Conservation (phyloP, 2,113 vertebrate species). For the Paedocypris sp. region DNA sequence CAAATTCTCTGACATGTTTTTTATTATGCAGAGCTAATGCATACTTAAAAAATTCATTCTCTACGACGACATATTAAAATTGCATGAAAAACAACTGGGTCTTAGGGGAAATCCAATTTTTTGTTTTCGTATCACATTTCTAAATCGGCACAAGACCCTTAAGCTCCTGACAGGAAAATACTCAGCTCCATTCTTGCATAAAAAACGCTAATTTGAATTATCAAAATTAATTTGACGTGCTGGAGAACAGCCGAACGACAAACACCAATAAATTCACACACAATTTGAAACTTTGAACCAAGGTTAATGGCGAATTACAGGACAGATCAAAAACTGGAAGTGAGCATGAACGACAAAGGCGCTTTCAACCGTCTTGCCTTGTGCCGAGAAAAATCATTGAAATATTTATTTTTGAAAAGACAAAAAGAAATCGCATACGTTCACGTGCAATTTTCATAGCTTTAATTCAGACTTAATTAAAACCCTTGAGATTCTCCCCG, state of each 20-base stretch:
- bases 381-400: not conserved
- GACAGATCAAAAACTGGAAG: not conserved
- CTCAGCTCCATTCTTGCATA: not conserved
- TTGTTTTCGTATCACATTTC: not conserved
- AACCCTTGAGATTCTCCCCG: constrained; percentile 49
- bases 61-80: constrained; percentile 4
- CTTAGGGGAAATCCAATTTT: not conserved
- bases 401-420: not conserved
- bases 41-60: not conserved
- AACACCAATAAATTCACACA: not conserved
- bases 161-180: constrained; percentile 1
- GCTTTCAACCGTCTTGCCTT: not conserved
- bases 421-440: constrained; percentile 37
- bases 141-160: not conserved
- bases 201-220: not conserved
- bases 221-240: not conserved
- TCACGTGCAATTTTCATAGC: constrained; percentile 55
- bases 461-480: constrained; percentile 64
- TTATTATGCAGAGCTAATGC: constrained; percentile 9
- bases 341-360: not conserved
- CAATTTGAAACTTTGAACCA: not conserved
- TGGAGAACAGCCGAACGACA: not conserved
- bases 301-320: not conserved
- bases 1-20: not conserved
- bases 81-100: not conserved